Base-by-base conservation (phyloP, 2,888 invertebrate genomes). In the Empis livida region DNA sequence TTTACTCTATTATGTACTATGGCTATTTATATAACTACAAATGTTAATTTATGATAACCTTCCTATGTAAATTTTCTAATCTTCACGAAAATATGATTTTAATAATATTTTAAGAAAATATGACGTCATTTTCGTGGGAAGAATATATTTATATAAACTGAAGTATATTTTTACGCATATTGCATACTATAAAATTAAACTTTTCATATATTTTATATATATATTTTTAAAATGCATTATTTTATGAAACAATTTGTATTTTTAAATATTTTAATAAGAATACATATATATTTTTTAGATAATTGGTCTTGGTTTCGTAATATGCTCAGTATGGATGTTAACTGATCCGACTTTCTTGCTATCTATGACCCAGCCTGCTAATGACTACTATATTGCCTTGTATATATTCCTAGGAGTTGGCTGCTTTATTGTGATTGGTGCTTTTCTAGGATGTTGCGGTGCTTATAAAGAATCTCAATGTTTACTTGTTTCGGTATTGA, bases 361-460 rank as follows among this genome's bases (percentile, higher is more conserved):
- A 45, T 78, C 82, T 37, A 74, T 82, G 66, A 75, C 79, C 38
- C 80, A 64, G 49, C 59, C 64, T 30, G 61, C 63, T 47, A 60
- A 62, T 50, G 64, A 64, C 40, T 64, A 64, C 50, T 75, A 80
- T 61, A 78, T 80, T 42, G 83, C 82, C 13, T 74, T 84, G 16
- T 84, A 83, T 60, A 76, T 88, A 46, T 73, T 89, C 51, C 72
- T 90, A 50, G 76, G 75, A 23, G 78, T 82, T 47, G 89, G 89
- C 8, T 68, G 78, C 37, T 68, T 87, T 44, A 79, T 89, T 65
- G 75, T 85, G 50, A 64, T 87, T 39, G 79, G 87, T 23, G 83
- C 86, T 14, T 82, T 87, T 65, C 74, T 90, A 42, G 91, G 90
- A 47, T 90, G 89, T 61, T 85, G 84, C 61, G 90, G 90, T 32